Percentiles rank a stretch among this genome's conserved stretches.
Evolutionary conservation across 2,797 vertebrate genomes (phyloP).

Genomic region (Mus caroli): DNA sequence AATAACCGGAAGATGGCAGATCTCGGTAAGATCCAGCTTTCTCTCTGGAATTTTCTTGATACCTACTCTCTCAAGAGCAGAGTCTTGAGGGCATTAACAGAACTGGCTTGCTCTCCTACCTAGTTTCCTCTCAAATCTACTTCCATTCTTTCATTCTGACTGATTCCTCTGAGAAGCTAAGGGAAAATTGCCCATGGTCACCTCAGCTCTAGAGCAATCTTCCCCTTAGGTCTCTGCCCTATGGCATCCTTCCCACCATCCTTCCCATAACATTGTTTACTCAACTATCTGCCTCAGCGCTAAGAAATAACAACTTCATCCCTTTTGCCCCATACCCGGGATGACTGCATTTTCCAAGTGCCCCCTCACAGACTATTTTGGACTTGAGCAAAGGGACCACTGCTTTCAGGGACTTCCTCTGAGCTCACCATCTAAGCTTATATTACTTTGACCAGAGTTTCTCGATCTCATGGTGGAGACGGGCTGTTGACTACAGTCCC

Average conservation of each 20-base stretch:
- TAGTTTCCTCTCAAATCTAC: constrained; percentile 40
- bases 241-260: too few relatives aligned
- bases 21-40: constrained; percentile 68
- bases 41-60: not conserved
- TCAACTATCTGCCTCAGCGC: not conserved
- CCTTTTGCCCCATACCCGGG: not conserved
- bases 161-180: not conserved
- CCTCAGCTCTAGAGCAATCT: not conserved
- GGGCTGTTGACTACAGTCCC: not conserved
- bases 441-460: not conserved
- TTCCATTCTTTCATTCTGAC: not conserved
- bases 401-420: not conserved
- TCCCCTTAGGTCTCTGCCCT: not conserved
- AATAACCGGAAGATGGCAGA: constrained; percentile 59
- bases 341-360: not conserved
- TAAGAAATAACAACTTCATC: not conserved
- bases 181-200: not conserved
- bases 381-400: not conserved
- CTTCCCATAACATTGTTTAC: not conserved
- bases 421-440: not conserved
- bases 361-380: not conserved
- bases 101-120: not conserved
- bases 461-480: not conserved
- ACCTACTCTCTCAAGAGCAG: not conserved
- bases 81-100: not conserved